Percentiles rank a stretch among this genome's conserved stretches.
Evolutionary conservation across 2,888 invertebrate species (phyloP).

Genomic region (Agrochola litura): DNA sequence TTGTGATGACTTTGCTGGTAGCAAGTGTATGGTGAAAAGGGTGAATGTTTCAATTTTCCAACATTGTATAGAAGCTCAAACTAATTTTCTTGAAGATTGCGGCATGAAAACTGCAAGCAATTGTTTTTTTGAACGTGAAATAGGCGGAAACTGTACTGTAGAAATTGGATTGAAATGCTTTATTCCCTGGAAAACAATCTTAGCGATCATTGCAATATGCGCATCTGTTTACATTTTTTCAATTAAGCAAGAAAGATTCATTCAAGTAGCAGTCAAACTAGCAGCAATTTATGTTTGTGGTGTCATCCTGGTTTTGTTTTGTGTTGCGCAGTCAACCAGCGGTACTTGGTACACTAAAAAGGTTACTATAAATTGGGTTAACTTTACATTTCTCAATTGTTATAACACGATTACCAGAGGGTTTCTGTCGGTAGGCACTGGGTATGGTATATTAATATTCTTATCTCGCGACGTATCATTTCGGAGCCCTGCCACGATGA

Average conservation of each 20-base stretch:
- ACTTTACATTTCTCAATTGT: not conserved
- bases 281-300: no score
- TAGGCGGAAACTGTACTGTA: conserved; percentile 77
- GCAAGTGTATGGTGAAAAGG: conserved; percentile 85
- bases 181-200: conserved; percentile 77
- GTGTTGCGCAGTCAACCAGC: no score
- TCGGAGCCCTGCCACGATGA: conserved; percentile 85
- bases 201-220: conserved; percentile 70
- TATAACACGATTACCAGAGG: not conserved
- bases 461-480: conserved; percentile 80
- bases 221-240: conserved; percentile 50
- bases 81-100: conserved; percentile 80
- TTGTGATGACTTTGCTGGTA: conserved; percentile 77
- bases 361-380: not conserved
- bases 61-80: conserved; percentile 83
- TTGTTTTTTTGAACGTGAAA: conserved; percentile 82
- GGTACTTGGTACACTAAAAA: conserved; percentile 50
- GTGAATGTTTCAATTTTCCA: conserved; percentile 83
- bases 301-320: no score
- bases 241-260: conserved; percentile 77
- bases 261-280: conserved; percentile 65
- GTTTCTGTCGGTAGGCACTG: conserved; percentile 63
- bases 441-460: conserved; percentile 80
- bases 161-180: conserved; percentile 68
- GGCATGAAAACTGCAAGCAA: conserved; percentile 84